These are phyloP conservation scores for Drosophila pseudotakahashii DNA, from an alignment of 2,888 invertebrate species.

Conservation along the genomic window DNA sequence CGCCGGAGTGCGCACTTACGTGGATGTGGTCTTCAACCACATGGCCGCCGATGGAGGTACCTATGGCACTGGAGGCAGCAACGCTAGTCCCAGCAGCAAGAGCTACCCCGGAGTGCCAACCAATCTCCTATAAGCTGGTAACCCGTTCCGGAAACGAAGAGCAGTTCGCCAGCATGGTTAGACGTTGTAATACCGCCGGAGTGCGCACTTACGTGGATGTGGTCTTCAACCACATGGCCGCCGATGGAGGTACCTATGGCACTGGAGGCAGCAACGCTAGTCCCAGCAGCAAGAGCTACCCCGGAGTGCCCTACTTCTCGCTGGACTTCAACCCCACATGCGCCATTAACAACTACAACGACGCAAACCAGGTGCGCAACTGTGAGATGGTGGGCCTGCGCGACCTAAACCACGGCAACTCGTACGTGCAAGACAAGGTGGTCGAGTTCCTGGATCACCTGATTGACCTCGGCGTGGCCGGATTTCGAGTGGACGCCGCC, in stretches of 20 bases:
- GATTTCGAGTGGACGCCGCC: slow-evolving; percentile 92
- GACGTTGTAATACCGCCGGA: slow-evolving; percentile 91
- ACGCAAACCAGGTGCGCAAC: slow-evolving; percentile 88
- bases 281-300: slow-evolving; percentile 86
- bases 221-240: slow-evolving; percentile 94
- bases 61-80: no score
- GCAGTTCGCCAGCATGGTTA: slow-evolving; percentile 91
- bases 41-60: no score
- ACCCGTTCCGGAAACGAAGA: slow-evolving; percentile 92
- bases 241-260: slow-evolving; percentile 84
- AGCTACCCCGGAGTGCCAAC: no score
- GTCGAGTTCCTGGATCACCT: slow-evolving; percentile 79
- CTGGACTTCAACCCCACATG: slow-evolving; percentile 90
- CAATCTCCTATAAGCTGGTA: slow-evolving; percentile 87
- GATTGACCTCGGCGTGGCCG: slow-evolving; percentile 90
- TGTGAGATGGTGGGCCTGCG: slow-evolving; percentile 90
- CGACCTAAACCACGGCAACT: slow-evolving; percentile 89
- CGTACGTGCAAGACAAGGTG: slow-evolving; percentile 73
- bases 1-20: no score
- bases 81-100: no score
- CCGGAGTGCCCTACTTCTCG: slow-evolving; percentile 88
- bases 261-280: slow-evolving; percentile 88
- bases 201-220: slow-evolving; percentile 93
- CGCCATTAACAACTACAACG: slow-evolving; percentile 87
- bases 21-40: no score